Conservation (phyloP, 2,113 vertebrate genomes). For the Clarias magur region DNA sequence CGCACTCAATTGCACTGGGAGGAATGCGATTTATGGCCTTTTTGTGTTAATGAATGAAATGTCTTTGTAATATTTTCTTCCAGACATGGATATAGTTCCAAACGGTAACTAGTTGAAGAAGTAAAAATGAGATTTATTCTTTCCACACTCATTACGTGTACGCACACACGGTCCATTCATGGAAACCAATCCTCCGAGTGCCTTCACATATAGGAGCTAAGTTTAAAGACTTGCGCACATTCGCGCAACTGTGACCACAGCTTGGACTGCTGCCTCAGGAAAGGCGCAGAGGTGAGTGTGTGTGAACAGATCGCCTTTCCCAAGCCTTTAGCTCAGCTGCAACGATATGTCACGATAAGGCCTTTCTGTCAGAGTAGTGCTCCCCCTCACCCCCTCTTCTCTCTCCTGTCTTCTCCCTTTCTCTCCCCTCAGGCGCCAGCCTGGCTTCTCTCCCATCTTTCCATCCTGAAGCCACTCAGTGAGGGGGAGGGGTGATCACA, state of each 20-base stretch:
- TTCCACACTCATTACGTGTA: conserved; percentile 4
- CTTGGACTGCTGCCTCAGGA: conserved; percentile 28
- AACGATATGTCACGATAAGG: conserved; percentile 47
- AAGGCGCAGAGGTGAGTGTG: conserved; percentile 4
- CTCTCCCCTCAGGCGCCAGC: conserved; percentile 36
- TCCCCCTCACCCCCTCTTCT: neutral
- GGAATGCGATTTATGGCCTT: neutral
- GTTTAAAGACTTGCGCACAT: conserved; percentile 33
- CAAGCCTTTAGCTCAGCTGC: conserved; percentile 50
- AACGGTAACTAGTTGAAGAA: neutral
- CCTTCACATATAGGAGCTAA: conserved; percentile 29
- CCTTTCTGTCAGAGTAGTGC: conserved; percentile 43
- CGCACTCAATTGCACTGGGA: neutral
- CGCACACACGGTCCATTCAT: conserved; percentile 47
- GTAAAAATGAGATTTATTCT: conserved; percentile 43
- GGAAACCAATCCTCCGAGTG: conserved; percentile 23
- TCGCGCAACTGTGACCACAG: conserved; percentile 5
- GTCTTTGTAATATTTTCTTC: neutral
- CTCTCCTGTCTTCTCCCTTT: neutral
- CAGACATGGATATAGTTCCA: neutral
- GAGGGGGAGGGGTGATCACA: neutral
- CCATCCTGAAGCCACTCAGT: conserved; percentile 14
- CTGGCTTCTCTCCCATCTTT: conserved; percentile 14
- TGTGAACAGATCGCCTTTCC: conserved; percentile 46
- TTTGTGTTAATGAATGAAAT: neutral